These are phyloP conservation scores for Eumaeus atala DNA, from an alignment of 1,140 invertebrate genomes.

Conservation along the genomic window DNA sequence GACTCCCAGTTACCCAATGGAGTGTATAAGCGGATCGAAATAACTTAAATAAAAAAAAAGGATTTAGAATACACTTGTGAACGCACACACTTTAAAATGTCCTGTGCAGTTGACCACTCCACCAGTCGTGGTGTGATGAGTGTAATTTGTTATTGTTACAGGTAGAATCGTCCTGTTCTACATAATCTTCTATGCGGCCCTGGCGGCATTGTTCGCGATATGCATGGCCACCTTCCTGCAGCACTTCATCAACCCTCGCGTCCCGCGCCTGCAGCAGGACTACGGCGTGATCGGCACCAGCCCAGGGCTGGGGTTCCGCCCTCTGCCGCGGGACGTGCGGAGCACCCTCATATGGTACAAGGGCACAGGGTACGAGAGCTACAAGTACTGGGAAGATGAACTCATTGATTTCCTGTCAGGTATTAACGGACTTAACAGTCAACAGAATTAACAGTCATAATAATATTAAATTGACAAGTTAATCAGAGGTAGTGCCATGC, in stretches of 20 bases:
- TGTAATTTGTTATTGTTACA: conserved; percentile 54
- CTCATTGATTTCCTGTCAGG: conserved; percentile 84
- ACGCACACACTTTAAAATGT: no score
- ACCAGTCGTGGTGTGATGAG: no score
- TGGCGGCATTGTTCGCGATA: conserved; percentile 86
- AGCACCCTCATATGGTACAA: conserved; percentile 96
- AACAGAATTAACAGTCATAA: no score
- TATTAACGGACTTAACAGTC: conserved; percentile 41
- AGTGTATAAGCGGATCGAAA: no score
- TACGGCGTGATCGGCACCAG: conserved; percentile 81
- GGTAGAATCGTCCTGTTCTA: conserved; percentile 89
- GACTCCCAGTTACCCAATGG: no score
- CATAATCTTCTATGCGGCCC: conserved; percentile 85
- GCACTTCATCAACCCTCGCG: conserved; percentile 77
- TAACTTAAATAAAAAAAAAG: no score
- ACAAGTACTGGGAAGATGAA: conserved; percentile 84
- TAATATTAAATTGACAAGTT: no score
- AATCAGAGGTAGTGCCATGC: no score
- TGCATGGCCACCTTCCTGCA: conserved; percentile 87
- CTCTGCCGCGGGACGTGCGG: conserved; percentile 87
- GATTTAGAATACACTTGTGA: no score
- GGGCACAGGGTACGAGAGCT: conserved; percentile 82
- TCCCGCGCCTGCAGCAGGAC: conserved; percentile 82
- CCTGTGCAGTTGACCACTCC: no score
- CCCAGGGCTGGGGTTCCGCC: conserved; percentile 92